Evolutionary conservation across 2,797 vertebrate species (phyloP).

Genomic region (Ciconia nigra): DNA sequence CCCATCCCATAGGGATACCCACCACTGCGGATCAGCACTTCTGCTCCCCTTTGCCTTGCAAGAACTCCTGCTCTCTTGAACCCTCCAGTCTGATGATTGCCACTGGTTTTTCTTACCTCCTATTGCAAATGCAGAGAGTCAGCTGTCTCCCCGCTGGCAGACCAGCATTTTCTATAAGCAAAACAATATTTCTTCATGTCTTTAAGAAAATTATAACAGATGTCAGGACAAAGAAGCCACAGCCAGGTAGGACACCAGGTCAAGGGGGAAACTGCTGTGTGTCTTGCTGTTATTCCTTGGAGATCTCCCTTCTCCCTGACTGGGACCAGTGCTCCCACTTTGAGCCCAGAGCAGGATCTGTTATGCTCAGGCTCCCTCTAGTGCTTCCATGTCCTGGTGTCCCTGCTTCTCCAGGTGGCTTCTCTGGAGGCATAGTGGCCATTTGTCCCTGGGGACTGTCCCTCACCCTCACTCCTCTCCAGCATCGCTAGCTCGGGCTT

Average conservation of each 20-base stretch:
- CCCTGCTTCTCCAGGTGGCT: not conserved
- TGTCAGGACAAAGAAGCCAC: not conserved
- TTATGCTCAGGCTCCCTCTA: constrained; percentile 61
- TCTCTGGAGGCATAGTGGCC: not conserved
- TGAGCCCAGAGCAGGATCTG: not conserved
- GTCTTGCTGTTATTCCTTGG: not conserved
- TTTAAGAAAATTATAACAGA: not conserved
- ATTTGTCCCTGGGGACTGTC: not conserved
- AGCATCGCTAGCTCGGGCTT: not conserved
- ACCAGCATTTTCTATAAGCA: not conserved
- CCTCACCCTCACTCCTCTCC: not conserved
- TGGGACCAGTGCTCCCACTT: not conserved
- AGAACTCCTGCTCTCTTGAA: not conserved
- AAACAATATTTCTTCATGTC: not conserved
- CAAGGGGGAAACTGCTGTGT: not conserved
- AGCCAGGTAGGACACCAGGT: not conserved
- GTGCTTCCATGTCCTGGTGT: not conserved
- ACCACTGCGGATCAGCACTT: not conserved
- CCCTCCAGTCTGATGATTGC: not conserved
- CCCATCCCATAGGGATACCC: not conserved
- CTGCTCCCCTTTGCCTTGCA: not conserved
- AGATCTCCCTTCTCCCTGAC: not conserved
- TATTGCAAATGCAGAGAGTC: not conserved
- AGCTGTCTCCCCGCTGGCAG: not conserved
- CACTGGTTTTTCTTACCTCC: not conserved